Percentiles rank a stretch among this genome's conserved stretches.
These are phyloP conservation scores for Holotrichia oblita DNA, from an alignment of 1,140 invertebrate species.

Conservation along the genomic window DNA sequence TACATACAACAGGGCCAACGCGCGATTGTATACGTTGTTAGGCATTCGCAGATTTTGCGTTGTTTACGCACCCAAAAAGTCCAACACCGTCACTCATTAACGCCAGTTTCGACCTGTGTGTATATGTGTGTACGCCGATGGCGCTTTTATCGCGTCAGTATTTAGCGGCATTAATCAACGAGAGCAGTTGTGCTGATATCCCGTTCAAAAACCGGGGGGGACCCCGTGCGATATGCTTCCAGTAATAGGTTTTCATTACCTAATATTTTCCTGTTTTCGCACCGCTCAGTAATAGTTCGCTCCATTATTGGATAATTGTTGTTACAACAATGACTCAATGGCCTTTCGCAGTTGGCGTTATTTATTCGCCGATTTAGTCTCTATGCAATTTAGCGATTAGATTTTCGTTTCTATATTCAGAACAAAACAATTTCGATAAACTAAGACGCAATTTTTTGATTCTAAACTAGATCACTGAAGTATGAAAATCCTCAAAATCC, in stretches of 20 bases:
- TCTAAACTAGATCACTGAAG: too few relatives aligned
- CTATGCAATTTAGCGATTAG: neutral
- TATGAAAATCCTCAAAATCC: too few relatives aligned
- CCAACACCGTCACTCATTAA: neutral
- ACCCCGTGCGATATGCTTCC: neutral
- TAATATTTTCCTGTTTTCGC: slow-evolving; percentile 10
- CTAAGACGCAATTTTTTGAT: too few relatives aligned
- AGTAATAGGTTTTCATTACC: slow-evolving; percentile 8
- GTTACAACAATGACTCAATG: neutral
- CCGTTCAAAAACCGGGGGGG: neutral
- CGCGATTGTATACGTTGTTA: neutral
- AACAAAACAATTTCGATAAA: too few relatives aligned
- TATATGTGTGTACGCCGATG: neutral
- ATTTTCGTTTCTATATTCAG: neutral
- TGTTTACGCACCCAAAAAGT: neutral
- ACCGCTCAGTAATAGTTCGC: neutral
- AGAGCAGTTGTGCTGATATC: neutral
- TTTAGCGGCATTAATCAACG: slow-evolving; percentile 20
- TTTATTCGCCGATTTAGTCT: neutral
- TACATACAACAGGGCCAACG: neutral
- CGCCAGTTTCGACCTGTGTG: neutral
- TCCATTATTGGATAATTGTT: slow-evolving; percentile 13
- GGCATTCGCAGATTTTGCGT: neutral
- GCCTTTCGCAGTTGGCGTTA: neutral
- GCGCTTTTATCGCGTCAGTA: slow-evolving; percentile 5